Percentiles rank a stretch among this genome's conserved stretches.
Conservation (phyloP, 1,140 invertebrate genomes). For the Caenorhabditis briggsae region DNA sequence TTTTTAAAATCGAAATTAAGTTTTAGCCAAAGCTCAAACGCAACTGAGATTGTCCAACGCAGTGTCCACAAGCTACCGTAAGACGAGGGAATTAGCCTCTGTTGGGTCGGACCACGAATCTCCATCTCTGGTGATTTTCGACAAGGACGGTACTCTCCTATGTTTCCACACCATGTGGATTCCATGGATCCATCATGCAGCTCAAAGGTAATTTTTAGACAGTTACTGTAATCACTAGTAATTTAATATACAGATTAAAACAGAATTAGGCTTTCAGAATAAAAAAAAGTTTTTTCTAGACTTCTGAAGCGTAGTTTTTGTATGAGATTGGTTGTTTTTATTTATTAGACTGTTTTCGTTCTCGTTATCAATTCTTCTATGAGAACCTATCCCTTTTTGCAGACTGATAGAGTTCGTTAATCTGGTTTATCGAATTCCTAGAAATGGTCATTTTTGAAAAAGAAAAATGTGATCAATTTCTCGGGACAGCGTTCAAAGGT, state of each 20-base stretch:
- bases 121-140: constrained; percentile 79
- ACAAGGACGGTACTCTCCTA: constrained; percentile 81
- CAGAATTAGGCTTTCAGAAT: too few relatives aligned
- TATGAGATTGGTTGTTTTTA: not conserved
- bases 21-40: not conserved
- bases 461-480: constrained; percentile 40
- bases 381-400: not conserved
- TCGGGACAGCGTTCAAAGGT: too few relatives aligned
- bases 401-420: constrained; percentile 69
- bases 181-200: constrained; percentile 79
- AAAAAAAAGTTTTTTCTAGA: too few relatives aligned
- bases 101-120: constrained; percentile 20
- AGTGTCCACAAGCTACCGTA: constrained; percentile 47
- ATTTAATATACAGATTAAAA: too few relatives aligned
- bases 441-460: constrained; percentile 77
- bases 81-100: constrained; percentile 37
- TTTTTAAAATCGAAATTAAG: not conserved
- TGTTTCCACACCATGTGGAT: constrained; percentile 81
- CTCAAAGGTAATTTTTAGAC: constrained; percentile 72
- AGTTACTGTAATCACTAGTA: not conserved
- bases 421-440: constrained; percentile 78
- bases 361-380: not conserved
- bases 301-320: too few relatives aligned
- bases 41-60: constrained; percentile 10
- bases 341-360: not conserved